Conservation (phyloP, 2,797 vertebrate genomes). For the Gymnopithys bicolor region DNA sequence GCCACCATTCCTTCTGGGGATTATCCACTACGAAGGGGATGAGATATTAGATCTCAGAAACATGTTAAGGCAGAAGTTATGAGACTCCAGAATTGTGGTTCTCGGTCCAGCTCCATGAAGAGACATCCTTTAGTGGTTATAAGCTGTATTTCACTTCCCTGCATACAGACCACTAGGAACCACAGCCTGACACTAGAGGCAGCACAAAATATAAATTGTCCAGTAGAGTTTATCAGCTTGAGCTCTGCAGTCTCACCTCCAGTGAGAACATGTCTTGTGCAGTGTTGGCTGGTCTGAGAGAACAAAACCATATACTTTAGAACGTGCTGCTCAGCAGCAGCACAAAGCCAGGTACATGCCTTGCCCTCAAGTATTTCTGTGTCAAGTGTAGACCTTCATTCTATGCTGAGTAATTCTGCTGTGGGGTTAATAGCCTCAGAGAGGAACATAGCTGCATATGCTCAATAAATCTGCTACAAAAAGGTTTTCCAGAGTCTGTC, state of each 20-base stretch:
- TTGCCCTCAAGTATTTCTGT: neutral
- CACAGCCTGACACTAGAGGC: neutral
- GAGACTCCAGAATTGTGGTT: neutral
- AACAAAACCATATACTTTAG: neutral
- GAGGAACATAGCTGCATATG: neutral
- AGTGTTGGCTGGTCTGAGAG: neutral
- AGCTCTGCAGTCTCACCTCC: neutral
- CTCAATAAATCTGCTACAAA: neutral
- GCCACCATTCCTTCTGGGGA: neutral
- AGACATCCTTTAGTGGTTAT: neutral
- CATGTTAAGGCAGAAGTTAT: neutral
- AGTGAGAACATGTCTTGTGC: neutral
- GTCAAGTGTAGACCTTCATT: neutral
- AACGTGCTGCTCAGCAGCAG: neutral
- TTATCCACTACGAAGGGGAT: neutral
- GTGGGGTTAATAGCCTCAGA: neutral
- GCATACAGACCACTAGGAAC: neutral
- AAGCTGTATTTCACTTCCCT: neutral
- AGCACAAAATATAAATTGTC: neutral
- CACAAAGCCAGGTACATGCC: neutral
- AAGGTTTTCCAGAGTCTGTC: neutral
- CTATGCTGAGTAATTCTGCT: neutral
- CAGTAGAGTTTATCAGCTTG: neutral
- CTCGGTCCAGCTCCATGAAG: neutral
- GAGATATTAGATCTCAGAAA: neutral